phyloP scores from a whole-genome alignment of 2,797 vertebrate genomes.

The Cryptoprocta ferox region DNA sequence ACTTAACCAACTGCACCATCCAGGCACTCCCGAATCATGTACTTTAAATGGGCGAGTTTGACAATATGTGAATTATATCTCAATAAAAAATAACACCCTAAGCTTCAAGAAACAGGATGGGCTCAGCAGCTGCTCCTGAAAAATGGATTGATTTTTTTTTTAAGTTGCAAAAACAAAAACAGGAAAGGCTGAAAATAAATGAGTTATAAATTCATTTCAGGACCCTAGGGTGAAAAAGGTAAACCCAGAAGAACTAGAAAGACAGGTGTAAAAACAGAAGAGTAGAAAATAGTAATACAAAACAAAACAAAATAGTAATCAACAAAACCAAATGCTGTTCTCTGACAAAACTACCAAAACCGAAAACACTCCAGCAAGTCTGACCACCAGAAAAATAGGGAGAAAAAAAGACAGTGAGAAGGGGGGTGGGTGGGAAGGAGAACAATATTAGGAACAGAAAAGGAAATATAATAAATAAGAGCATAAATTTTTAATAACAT shows the following conservation, averaged over 20 bases:
- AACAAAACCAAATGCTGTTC: background rate
- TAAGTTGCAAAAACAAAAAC: background rate
- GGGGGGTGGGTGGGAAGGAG: background rate
- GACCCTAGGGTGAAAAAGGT: background rate
- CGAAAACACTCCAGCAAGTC: background rate
- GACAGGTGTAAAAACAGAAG: background rate
- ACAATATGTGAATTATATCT: background rate
- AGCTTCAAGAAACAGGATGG: background rate
- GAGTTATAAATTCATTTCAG: background rate
- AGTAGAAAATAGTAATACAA: background rate
- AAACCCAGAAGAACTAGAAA: background rate
- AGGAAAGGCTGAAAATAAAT: slow-evolving; percentile 22
- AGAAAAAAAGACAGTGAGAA: background rate
- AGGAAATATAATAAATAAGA: slow-evolving; percentile 15
- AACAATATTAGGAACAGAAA: background rate
- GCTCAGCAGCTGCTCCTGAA: background rate
- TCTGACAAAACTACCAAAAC: slow-evolving; percentile 23
- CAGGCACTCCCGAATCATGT: background rate
- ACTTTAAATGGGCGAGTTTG: background rate
- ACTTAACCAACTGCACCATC: too few relatives aligned
- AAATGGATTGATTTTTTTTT: background rate
- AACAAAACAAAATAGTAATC: slow-evolving; percentile 4
- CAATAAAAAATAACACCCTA: background rate
- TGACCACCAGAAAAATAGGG: background rate
- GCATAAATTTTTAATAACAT: slow-evolving; percentile 24